Evolutionary conservation across 2,888 invertebrate genomes (phyloP).

Genomic region (Theristus sp.): DNA sequence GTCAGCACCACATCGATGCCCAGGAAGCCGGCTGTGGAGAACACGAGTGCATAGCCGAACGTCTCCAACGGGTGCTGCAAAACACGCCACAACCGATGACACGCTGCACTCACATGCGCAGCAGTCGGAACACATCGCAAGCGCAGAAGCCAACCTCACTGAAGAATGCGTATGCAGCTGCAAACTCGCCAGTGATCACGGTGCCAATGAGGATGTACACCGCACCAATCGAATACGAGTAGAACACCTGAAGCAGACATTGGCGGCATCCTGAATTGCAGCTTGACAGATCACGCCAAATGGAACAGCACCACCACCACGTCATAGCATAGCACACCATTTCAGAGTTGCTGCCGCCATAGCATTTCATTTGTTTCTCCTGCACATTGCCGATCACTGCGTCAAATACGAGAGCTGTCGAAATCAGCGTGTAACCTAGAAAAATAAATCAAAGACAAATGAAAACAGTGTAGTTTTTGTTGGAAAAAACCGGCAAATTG

Average conservation of each 20-base stretch:
- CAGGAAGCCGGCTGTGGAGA: constrained; percentile 72
- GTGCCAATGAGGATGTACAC: constrained; percentile 57
- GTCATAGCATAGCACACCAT: constrained; percentile 44
- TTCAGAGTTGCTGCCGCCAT: constrained; percentile 66
- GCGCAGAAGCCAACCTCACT: constrained; percentile 48
- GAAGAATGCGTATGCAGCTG: constrained; percentile 56
- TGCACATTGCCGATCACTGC: constrained; percentile 90
- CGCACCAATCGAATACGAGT: constrained; percentile 74
- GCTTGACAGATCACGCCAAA: too few species aligned
- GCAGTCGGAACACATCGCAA: constrained; percentile 14
- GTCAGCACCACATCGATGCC: constrained; percentile 82
- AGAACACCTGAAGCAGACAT: constrained; percentile 43
- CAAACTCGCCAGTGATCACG: constrained; percentile 50
- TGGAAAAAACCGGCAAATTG: background rate
- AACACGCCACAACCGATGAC: too few species aligned
- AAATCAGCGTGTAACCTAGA: constrained; percentile 38
- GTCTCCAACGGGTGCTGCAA: constrained; percentile 44
- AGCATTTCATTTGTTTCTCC: constrained; percentile 74
- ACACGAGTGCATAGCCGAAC: constrained; percentile 64
- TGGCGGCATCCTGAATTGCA: background rate
- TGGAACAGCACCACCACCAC: background rate
- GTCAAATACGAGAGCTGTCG: constrained; percentile 70
- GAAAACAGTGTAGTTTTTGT: background rate
- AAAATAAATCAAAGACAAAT: background rate
- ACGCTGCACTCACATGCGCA: background rate